A percentile compares a stretch with the other conserved stretches of the same genome.
phyloP scores from a whole-genome alignment of 2,888 invertebrate species.

The Philhelius pedissequus region DNA sequence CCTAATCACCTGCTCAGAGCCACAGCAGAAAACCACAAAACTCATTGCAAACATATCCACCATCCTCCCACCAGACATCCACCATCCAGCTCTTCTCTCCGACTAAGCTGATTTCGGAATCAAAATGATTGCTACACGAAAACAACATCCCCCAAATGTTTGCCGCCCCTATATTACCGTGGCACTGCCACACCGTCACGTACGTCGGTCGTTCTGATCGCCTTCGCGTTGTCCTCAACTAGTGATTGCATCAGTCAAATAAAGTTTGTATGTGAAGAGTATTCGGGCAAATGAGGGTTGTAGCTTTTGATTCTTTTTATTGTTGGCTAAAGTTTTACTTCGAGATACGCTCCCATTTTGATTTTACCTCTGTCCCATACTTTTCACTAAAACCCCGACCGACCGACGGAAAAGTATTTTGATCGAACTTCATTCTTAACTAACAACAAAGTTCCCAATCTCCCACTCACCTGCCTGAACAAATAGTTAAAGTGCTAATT shows the following conservation, averaged over 20 bases:
- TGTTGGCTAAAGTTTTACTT: conserved; percentile 36
- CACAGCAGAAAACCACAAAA: conserved; percentile 58
- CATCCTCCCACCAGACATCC: background rate
- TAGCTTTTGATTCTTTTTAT: conserved; percentile 35
- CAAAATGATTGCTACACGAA: conserved; percentile 68
- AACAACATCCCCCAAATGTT: conserved; percentile 24
- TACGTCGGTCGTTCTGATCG: background rate
- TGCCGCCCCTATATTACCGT: background rate
- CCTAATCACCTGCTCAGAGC: conserved; percentile 29
- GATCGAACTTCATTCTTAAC: conserved; percentile 50
- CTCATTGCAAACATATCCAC: conserved; percentile 57
- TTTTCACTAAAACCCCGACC: background rate
- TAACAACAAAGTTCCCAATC: conserved; percentile 31
- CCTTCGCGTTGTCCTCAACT: background rate
- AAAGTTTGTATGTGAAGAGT: background rate
- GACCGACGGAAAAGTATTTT: background rate
- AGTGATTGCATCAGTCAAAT: background rate
- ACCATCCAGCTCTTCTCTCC: conserved; percentile 7
- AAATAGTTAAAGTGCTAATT: conserved; percentile 80
- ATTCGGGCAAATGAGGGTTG: background rate
- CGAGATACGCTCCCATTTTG: conserved; percentile 42
- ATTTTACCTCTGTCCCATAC: conserved; percentile 16
- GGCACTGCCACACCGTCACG: background rate
- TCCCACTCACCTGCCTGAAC: conserved; percentile 66
- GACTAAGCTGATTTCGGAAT: conserved; percentile 67